These are phyloP conservation scores for Choloepus didactylus DNA, from an alignment of 2,797 vertebrate genomes.

Conservation along the genomic window DNA sequence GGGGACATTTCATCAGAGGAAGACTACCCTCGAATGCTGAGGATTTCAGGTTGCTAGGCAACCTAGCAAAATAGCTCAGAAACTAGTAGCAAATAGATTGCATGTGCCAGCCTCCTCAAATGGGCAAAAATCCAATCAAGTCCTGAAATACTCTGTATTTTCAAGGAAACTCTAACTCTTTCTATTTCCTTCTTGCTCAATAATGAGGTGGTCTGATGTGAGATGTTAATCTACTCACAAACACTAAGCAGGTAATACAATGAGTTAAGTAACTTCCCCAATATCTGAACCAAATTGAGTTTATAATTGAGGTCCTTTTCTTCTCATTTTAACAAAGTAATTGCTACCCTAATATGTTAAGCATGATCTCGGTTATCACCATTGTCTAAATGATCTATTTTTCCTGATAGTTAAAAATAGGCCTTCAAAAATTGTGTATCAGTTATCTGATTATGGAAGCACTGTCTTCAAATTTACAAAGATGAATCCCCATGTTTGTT, in stretches of 20 bases:
- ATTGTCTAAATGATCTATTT: neutral
- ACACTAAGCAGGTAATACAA: neutral
- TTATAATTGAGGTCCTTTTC: neutral
- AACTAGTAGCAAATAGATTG: conserved; percentile 30
- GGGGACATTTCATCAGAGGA: conserved; percentile 60
- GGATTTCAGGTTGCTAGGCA: conserved; percentile 72
- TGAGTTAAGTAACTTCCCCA: neutral
- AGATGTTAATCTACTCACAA: neutral
- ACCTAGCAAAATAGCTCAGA: conserved; percentile 50
- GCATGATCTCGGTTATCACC: neutral
- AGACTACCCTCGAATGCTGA: conserved; percentile 59
- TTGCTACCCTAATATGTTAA: neutral
- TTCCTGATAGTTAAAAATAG: conserved; percentile 7
- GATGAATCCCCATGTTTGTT: conserved; percentile 45
- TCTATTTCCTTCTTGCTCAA: neutral
- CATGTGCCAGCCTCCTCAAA: conserved; percentile 8
- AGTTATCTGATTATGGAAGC: conserved; percentile 7
- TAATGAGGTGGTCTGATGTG: neutral
- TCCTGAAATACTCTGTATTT: neutral
- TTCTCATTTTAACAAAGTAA: conserved; percentile 1
- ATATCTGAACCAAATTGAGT: neutral
- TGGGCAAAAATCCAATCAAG: neutral
- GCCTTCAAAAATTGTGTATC: neutral
- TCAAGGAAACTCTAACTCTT: conserved; percentile 36
- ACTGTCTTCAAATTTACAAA: neutral